Base-by-base conservation (phyloP, 2,113 vertebrate genomes). In the Malurus alboscapulatus region DNA sequence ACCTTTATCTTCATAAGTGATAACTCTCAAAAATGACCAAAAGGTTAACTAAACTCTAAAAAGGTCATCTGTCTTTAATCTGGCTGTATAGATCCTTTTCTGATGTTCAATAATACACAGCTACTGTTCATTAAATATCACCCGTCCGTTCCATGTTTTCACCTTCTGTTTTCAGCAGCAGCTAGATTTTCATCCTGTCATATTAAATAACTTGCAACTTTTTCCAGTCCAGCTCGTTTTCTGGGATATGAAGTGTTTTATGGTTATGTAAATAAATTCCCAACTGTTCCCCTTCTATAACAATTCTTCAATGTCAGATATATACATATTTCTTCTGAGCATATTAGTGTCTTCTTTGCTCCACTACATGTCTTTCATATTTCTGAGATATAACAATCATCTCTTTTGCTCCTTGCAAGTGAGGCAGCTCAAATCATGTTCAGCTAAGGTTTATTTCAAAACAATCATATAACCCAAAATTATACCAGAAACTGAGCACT, bases 31-130 rank as follows among this genome's bases (percentile, higher is more conserved):
- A 96, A 96, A 85, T 97, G 96, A 95, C 95, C 96, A 95, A 97
- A 97, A 97, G 95, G 96, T 97, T 97, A 97, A 94, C 92, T 93
- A 96, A 96, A 95, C 93, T 96, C 80, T 97, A 93, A 97, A 97
- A 97, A 97, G 96, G 96, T 96, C 96, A 97, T 72, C 95, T 96
- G 96, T 96, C 96, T 96, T 96, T 88, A 96, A 93, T 94, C 96
- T 89, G 80, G 63, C 84, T 95, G 10, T 84, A 92, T 66, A 94
- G 95, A 95, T 91, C 83, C 80, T 92, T 83, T 83, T 79, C 77
- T 94, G 91, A 83, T 96, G 92, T 94, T 87, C 94, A 88, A 88
- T 95, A 96, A 91, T 94, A 92, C 90, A 93, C 86, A 78, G 72
- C 71, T 87, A 94, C 83, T 86, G 87, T 94, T 96, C 91, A 95